Base-by-base conservation (phyloP, 2,797 vertebrate species). In the Chloroceryle inda region DNA sequence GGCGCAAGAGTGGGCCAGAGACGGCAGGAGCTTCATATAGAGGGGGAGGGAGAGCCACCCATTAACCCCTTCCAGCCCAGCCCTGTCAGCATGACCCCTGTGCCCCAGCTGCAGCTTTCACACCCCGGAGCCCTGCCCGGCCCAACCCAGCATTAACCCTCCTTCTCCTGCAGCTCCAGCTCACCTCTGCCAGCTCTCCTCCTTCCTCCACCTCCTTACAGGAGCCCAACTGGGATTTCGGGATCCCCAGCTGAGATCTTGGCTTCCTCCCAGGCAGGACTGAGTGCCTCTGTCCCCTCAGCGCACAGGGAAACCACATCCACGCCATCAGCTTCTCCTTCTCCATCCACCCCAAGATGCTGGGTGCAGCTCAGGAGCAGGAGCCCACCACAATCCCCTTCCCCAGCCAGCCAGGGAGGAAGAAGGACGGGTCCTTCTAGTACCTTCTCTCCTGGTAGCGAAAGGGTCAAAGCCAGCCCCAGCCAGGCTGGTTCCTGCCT, bases 41-140 rank as follows among this genome's bases (percentile, higher is more conserved):
- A 95, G 94, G 93, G 95, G 95, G 95, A 94, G 87, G 92, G 95
- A 96, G 94, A 94, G 87, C 94, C 95, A 84, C 89, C 88, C 7
- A 20, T 79, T 85, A 95, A 97, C 94, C 76, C 67, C 52, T 78
- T 45, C 62, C 44, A 67, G 58, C 53, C 75, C 77, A 63, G 56
- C 68, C 47, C 61, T 2, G 4, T 20, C 75, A 37, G 78, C 38
- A 6, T 15, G 59, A 53, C 49, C 49, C 52, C 68, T 59, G 37
- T 64, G 42, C 22, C 49, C n/a, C 44, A 6, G 66, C 55, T 2
- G 0, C 37, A 72, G 38, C 44, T 38, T 26, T 68, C 23, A 11
- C 67, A 8, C 9, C 26, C 37, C 1, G 3, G 13, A 5, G 74
- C 56, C 49, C 53, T 66, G 45, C 37, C 53, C 71, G 52, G 6